A percentile compares a stretch with the other conserved stretches of the same genome.
Conservation (phyloP, 2,113 vertebrate species). For the Gobio gobio region DNA sequence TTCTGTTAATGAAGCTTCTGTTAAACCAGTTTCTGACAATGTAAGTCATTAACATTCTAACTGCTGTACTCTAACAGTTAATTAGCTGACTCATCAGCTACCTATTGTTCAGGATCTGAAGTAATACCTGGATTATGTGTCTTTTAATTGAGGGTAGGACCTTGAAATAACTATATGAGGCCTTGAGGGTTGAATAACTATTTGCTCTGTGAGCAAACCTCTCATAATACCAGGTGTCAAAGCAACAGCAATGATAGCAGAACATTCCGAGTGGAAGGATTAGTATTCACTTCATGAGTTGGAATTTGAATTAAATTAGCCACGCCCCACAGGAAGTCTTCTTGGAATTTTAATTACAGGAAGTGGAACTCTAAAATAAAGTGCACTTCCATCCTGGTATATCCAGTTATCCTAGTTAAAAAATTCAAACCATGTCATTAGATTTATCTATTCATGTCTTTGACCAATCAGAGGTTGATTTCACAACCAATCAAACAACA, state of each 20-base stretch:
- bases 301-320: background rate
- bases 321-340: background rate
- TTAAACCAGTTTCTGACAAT: background rate
- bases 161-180: constrained; percentile 13
- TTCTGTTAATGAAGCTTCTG: background rate
- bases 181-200: constrained; percentile 11
- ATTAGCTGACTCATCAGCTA: constrained; percentile 24
- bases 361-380: no score
- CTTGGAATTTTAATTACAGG: background rate
- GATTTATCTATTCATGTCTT: background rate
- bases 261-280: background rate
- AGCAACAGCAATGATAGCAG: background rate
- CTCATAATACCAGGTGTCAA: background rate
- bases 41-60: constrained; percentile 1
- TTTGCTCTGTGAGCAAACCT: background rate
- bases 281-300: background rate
- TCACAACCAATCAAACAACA: background rate
- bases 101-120: constrained; percentile 5
- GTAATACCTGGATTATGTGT: constrained; percentile 30
- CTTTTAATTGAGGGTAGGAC: constrained; percentile 18
- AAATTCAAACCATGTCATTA: background rate
- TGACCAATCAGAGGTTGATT: background rate
- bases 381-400: no score
- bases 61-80: background rate
- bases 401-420: background rate